phyloP scores from a whole-genome alignment of 2,797 vertebrate genomes.

The Molothrus ater region DNA sequence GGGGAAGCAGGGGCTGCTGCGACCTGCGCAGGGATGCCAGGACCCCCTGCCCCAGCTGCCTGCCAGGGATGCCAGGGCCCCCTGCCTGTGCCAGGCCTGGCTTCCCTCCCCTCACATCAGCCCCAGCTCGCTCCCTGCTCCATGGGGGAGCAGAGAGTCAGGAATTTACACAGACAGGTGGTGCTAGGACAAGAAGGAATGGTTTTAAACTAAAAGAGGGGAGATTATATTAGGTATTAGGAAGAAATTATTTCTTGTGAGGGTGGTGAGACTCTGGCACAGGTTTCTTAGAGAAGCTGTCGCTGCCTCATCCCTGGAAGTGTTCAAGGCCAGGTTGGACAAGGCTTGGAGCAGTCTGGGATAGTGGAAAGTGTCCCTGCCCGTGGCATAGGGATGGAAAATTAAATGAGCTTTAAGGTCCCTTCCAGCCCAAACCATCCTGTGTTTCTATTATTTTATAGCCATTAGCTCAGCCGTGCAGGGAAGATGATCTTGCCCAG shows the following conservation, averaged over 20 bases:
- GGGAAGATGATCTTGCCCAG: neutral
- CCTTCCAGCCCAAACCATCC: neutral
- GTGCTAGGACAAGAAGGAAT: neutral
- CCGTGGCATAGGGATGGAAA: neutral
- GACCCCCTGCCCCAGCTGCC: neutral
- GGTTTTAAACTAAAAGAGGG: neutral
- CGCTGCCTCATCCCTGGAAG: neutral
- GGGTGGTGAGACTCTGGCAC: neutral
- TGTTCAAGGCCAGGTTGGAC: neutral
- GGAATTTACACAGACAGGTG: neutral
- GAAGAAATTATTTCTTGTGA: neutral
- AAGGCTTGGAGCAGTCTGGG: neutral
- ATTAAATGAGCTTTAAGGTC: neutral
- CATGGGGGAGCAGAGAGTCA: accelerated
- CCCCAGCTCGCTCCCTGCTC: neutral
- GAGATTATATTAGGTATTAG: neutral
- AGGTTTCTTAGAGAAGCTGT: neutral
- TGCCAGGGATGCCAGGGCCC: neutral
- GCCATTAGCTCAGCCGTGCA: neutral
- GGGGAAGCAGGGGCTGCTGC: neutral
- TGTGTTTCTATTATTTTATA: neutral
- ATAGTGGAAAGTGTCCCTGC: neutral
- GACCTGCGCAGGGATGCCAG: accelerated
- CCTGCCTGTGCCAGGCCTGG: neutral
- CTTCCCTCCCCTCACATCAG: neutral